Percentiles rank a stretch among this genome's conserved stretches.
These are phyloP conservation scores for Zygaena filipendulae DNA, from an alignment of 2,888 invertebrate species.

Conservation along the genomic window DNA sequence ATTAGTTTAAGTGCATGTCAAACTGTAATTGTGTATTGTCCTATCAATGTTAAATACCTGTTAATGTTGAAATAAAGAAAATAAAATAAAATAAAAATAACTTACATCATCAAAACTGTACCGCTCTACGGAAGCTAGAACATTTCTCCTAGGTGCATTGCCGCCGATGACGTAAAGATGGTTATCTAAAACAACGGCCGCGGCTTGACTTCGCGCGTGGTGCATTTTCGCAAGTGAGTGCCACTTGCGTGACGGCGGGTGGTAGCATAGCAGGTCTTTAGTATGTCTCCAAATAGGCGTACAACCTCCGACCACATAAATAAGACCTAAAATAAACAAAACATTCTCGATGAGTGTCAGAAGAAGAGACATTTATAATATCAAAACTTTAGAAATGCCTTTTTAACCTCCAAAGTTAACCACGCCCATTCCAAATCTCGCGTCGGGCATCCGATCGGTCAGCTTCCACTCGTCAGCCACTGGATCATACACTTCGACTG, in stretches of 20 bases:
- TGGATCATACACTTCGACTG: constrained; percentile 90
- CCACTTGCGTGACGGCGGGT: constrained; percentile 86
- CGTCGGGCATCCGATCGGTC: constrained; percentile 83
- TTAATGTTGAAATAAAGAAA: too few species aligned
- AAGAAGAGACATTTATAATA: too few species aligned
- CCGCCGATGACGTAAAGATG: constrained; percentile 91
- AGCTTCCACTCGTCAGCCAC: constrained; percentile 80
- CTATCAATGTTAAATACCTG: too few species aligned
- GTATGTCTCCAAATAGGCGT: constrained; percentile 83
- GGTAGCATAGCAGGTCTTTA: constrained; percentile 82
- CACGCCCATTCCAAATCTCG: constrained; percentile 92
- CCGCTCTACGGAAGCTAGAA: constrained; percentile 84
- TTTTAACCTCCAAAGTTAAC: constrained; percentile 83
- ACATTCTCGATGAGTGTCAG: too few species aligned
- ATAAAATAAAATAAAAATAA: constrained; percentile 1
- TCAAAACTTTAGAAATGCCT: too few species aligned
- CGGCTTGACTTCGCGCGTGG: constrained; percentile 87
- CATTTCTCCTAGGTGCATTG: constrained; percentile 82
- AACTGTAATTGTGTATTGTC: too few species aligned
- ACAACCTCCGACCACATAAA: constrained; percentile 93
- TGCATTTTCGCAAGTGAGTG: constrained; percentile 79
- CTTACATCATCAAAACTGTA: constrained; percentile 83
- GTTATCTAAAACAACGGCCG: constrained; percentile 85
- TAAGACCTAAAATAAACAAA: constrained; percentile 68
- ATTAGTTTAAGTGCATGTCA: too few species aligned